Evolutionary conservation across 1,140 invertebrate genomes (phyloP).

Genomic region (Drosophila repletoides): DNA sequence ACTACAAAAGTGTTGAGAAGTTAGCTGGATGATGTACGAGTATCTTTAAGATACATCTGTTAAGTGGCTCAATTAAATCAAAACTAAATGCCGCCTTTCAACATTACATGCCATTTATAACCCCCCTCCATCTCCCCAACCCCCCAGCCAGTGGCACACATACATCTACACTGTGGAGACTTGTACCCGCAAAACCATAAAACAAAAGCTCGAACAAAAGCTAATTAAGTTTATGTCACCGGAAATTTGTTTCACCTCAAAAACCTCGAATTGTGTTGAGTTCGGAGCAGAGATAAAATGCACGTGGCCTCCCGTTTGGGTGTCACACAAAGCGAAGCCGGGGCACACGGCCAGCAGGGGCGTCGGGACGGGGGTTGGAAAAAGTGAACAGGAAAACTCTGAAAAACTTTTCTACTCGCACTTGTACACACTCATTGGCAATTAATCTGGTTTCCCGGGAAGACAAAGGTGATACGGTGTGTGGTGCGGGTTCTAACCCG

Average conservation of each 20-base stretch:
- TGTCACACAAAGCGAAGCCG: constrained; percentile 44
- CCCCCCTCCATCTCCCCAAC: neutral
- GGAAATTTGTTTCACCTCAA: constrained; percentile 81
- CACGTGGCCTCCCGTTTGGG: constrained; percentile 58
- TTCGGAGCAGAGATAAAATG: constrained; percentile 66
- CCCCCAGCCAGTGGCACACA: constrained; percentile 1
- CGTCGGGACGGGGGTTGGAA: constrained; percentile 10
- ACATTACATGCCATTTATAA: constrained; percentile 61
- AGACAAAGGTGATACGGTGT: constrained; percentile 72
- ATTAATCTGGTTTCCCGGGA: constrained; percentile 66
- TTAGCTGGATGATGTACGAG: constrained; percentile 7
- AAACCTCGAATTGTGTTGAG: constrained; percentile 79
- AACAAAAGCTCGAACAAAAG: constrained; percentile 81
- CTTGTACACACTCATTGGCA: constrained; percentile 77
- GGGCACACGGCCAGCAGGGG: neutral
- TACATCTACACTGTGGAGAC: constrained; percentile 14
- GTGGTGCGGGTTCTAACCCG: constrained; percentile 1
- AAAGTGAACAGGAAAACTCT: constrained; percentile 34
- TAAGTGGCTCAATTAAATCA: constrained; percentile 75
- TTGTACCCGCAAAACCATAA: constrained; percentile 78
- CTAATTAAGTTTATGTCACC: constrained; percentile 81
- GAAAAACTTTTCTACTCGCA: constrained; percentile 74
- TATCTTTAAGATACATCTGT: constrained; percentile 70
- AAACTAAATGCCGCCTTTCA: constrained; percentile 72
- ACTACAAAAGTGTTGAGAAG: constrained; percentile 32